phyloP scores from a whole-genome alignment of 2,113 vertebrate species.

The Eonycteris spelaea region DNA sequence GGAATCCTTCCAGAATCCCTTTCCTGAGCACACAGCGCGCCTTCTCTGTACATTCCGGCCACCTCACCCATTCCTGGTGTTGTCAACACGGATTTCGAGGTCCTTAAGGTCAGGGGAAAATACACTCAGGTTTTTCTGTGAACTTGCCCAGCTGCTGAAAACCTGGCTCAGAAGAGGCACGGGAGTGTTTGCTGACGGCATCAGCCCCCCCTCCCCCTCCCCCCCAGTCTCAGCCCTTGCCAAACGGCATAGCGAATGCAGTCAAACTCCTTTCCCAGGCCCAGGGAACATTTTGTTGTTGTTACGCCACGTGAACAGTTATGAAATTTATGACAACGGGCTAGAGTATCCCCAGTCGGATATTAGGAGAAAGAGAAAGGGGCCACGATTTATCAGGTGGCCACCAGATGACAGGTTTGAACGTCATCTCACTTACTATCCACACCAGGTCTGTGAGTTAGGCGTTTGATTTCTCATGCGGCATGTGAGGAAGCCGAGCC shows the following conservation, averaged over 20 bases:
- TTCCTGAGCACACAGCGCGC: rapidly evolving
- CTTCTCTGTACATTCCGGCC: rapidly evolving
- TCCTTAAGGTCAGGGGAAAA: neutral
- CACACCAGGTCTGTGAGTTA: neutral
- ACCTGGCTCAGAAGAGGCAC: neutral
- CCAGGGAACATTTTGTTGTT: too few species aligned
- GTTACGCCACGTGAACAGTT: neutral
- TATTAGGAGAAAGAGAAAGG: neutral
- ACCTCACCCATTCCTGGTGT: rapidly evolving
- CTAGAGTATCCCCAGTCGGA: neutral
- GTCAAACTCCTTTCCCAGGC: neutral
- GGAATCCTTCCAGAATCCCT: neutral
- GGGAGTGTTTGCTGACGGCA: neutral
- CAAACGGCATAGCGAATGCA: neutral
- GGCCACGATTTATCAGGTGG: neutral
- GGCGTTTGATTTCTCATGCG: neutral
- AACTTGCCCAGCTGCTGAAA: neutral
- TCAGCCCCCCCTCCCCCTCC: neutral
- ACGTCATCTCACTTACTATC: neutral
- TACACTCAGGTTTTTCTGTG: neutral
- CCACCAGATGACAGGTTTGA: neutral
- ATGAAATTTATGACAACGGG: neutral
- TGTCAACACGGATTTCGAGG: neutral
- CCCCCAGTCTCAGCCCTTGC: neutral
- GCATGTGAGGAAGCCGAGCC: neutral